Base-by-base conservation (phyloP, 1,140 invertebrate species). In the Hetaerina americana region DNA sequence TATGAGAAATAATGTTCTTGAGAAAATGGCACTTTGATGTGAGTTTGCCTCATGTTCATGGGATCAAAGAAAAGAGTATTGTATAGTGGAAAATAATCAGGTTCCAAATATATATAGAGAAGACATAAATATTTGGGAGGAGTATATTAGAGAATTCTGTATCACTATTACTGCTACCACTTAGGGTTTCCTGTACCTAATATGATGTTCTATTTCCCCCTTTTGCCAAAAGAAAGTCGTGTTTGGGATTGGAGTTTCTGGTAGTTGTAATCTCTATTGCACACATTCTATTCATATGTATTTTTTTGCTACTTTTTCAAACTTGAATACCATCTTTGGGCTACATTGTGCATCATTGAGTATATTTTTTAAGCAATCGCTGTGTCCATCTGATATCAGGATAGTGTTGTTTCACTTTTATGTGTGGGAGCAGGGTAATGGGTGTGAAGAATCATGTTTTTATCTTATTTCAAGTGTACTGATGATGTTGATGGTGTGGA, bases 261-360 rank as follows among this genome's bases (percentile, higher is more conserved):
- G 22, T 57, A 57, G 40, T 57, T 57, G 40, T 57, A 57, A 57
- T 57, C 40, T 57, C 40, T 57, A n/a, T 57, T 57, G 40, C 40
- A 57, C 40, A 57, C 40, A 57, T 57, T 12, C 40, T 57, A 57
- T 57, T 57, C 15, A 57, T 57, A 57, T 57, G 40, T 57, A 57
- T 57, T 57, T 57, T 57, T 57, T 57, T 57, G 40, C 40, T 57
- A 57, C 40, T 57, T 57, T 57, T 57, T 57, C 40, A 57, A 57
- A 57, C 22, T 57, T 57, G 40, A 57, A 57, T 18, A 12, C 40
- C 40, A 57, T 57, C 40, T 57, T 57, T 57, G 40, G 40, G 40
- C 40, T 57, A 57, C 40, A 57, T 57, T 10, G 40, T 57, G 40
- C 40, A 57, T 57, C 40, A n/a, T 57, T 57, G 40, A 57, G 40